These are phyloP conservation scores for Sebastes diaconus DNA, from an alignment of 2,797 vertebrate species.

Conservation along the genomic window DNA sequence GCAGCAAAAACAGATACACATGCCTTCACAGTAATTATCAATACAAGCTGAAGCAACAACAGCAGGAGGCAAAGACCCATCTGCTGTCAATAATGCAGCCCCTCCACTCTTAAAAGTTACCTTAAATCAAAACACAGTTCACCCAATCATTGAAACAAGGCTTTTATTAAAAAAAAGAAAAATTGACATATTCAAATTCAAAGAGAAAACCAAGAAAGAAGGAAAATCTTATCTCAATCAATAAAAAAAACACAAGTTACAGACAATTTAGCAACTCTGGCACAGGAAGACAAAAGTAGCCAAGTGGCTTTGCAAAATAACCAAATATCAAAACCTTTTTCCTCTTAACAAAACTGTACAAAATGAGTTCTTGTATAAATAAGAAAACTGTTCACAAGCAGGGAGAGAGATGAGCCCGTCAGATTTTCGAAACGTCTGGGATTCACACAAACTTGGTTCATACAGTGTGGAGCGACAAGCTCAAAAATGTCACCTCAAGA, in stretches of 20 bases:
- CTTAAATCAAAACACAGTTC: conserved; percentile 5
- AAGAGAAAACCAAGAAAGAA: conserved; percentile 83
- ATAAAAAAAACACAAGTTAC: conserved; percentile 81
- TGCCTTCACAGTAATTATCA: neutral
- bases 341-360: conserved; percentile 84
- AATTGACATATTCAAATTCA: conserved; percentile 81
- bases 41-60: neutral
- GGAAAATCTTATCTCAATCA: conserved; percentile 77
- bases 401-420: conserved; percentile 59
- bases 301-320: conserved; percentile 77
- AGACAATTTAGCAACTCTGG: conserved; percentile 83
- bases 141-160: conserved; percentile 67
- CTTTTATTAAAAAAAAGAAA: conserved; percentile 81
- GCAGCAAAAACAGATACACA: neutral
- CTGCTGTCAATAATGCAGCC: neutral
- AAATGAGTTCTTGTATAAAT: conserved; percentile 89
- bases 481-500: neutral
- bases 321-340: conserved; percentile 82
- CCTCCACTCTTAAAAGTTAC: neutral
- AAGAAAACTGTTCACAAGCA: conserved; percentile 83
- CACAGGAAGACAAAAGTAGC: conserved; percentile 84
- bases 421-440: conserved; percentile 60
- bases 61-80: neutral
- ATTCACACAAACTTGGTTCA: conserved; percentile 44
- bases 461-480: conserved; percentile 23